Percentiles rank a stretch among this genome's conserved stretches.
Evolutionary conservation across 92 coral and sea anemone genomes (phyloP).

Genomic region (Montipora capitata): DNA sequence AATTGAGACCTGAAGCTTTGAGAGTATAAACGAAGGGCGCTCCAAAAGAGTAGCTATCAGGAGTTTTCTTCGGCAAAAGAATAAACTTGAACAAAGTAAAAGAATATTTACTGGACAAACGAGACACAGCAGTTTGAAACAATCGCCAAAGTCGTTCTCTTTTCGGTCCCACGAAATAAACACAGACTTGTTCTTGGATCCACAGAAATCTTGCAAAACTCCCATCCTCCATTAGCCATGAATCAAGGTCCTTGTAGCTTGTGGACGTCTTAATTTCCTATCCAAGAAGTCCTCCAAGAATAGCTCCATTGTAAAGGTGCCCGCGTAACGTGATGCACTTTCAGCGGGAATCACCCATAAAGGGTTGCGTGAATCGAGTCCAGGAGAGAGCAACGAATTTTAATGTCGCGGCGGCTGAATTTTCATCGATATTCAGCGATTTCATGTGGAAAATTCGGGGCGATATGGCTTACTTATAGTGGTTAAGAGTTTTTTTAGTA

Average conservation of each 20-base stretch:
- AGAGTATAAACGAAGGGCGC: conserved; percentile 47
- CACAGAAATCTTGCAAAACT: conserved; percentile 80
- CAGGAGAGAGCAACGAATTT: conserved; percentile 5
- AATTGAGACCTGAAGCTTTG: conserved; percentile 63
- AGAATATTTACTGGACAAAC: conserved; percentile 84
- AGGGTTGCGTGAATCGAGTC: not conserved
- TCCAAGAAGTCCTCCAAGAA: no score
- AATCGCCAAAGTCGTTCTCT: conserved; percentile 78
- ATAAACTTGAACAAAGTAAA: conserved; percentile 75
- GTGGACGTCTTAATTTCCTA: no score
- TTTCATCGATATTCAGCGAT: conserved; percentile 36
- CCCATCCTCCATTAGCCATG: conserved; percentile 49
- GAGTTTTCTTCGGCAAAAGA: conserved; percentile 60
- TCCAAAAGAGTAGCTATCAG: conserved; percentile 35
- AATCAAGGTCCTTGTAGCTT: not conserved
- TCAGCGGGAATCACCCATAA: no score
- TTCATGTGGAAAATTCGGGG: conserved; percentile 24
- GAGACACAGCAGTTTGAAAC: conserved; percentile 84
- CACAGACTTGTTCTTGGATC: conserved; percentile 58
- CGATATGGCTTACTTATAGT: conserved; percentile 46
- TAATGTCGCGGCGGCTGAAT: not conserved
- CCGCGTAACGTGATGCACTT: no score
- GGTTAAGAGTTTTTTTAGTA: conserved; percentile 35
- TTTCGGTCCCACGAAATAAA: conserved; percentile 80
- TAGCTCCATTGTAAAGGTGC: no score